phyloP scores from a whole-genome alignment of 2,797 vertebrate species.

The Vireo griseus region DNA sequence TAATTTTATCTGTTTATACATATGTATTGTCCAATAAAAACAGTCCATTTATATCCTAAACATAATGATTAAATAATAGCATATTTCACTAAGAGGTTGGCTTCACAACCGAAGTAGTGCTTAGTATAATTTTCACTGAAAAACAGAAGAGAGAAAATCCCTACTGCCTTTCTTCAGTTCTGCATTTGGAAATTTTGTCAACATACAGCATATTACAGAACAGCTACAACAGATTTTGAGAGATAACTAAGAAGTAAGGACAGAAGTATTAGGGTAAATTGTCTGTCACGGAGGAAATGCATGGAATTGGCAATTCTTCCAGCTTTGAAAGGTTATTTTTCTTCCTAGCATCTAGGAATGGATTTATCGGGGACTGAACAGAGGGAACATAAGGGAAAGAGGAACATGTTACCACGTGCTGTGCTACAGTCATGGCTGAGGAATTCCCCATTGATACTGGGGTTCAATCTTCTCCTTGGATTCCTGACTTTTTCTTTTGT shows the following conservation, averaged over 20 bases:
- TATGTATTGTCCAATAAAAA: constrained; percentile 36
- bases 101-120: background rate
- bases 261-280: background rate
- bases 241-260: background rate
- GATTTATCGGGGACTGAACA: background rate
- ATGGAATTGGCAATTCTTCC: background rate
- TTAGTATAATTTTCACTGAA: background rate
- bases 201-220: background rate
- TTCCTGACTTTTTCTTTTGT: background rate
- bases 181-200: background rate
- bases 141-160: background rate
- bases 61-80: constrained; percentile 29
- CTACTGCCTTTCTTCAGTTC: background rate
- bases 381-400: background rate
- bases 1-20: constrained; percentile 32
- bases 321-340: background rate
- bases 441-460: background rate
- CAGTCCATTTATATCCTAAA: constrained; percentile 26
- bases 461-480: background rate
- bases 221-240: background rate
- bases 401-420: background rate
- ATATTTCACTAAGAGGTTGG: constrained; percentile 26
- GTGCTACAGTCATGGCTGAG: background rate
- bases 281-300: background rate
- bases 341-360: background rate